These are phyloP conservation scores for Phenacoccus solenopsis DNA, from an alignment of 1,140 invertebrate species.

Conservation along the genomic window DNA sequence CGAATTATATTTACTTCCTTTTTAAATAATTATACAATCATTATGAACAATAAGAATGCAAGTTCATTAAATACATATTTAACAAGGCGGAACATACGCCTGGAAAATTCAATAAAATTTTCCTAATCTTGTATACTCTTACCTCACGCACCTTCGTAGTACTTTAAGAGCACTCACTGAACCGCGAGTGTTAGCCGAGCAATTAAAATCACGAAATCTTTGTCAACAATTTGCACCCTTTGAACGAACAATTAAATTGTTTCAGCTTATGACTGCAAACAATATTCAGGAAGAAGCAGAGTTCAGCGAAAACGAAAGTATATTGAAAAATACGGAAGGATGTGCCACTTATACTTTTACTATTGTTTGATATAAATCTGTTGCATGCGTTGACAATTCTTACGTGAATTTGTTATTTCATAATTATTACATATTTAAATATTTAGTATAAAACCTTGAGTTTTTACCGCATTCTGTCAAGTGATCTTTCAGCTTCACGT, in stretches of 20 bases:
- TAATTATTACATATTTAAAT: conserved; percentile 5
- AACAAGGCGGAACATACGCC: too few relatives aligned
- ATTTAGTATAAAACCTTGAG: not conserved
- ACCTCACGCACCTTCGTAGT: too few relatives aligned
- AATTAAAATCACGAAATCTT: not conserved
- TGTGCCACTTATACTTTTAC: not conserved
- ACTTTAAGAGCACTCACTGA: too few relatives aligned
- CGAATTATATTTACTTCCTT: too few relatives aligned
- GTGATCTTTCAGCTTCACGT: not conserved
- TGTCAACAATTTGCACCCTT: not conserved
- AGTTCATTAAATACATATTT: too few relatives aligned
- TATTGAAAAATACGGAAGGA: not conserved
- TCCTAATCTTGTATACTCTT: too few relatives aligned
- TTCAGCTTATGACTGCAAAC: not conserved
- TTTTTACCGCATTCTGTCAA: not conserved
- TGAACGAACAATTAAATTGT: conserved; percentile 5
- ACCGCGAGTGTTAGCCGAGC: too few relatives aligned
- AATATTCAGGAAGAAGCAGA: not conserved
- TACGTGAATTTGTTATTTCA: not conserved
- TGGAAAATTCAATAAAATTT: too few relatives aligned
- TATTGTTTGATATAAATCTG: conserved; percentile 10
- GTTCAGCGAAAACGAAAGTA: conserved; percentile 4
- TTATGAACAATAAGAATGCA: too few relatives aligned
- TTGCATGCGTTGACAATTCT: conserved; percentile 8
- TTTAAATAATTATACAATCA: too few relatives aligned